Percentiles rank a stretch among this genome's conserved stretches.
These are phyloP conservation scores for Branchipolynoe longqiensis DNA, from an alignment of 2,888 invertebrate genomes.

Conservation along the genomic window DNA sequence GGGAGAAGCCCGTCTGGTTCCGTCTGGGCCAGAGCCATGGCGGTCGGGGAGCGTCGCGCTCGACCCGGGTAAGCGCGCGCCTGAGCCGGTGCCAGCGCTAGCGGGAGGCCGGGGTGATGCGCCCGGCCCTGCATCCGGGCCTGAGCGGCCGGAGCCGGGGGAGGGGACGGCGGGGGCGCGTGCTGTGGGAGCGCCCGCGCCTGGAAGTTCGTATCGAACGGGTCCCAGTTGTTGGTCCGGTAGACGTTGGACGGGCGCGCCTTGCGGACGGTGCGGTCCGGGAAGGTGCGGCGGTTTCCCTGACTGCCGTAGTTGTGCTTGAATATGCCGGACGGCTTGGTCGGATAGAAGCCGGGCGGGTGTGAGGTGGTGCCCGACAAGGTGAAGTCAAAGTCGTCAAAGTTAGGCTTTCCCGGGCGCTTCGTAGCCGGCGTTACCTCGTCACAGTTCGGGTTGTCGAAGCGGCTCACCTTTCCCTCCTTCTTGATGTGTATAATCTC, in stretches of 20 bases:
- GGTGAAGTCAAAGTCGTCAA: conserved; percentile 19
- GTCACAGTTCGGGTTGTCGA: conserved; percentile 19
- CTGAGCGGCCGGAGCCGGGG: background rate
- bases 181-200: background rate
- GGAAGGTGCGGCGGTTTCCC: conserved; percentile 23
- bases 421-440: background rate
- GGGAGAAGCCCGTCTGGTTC: too few relatives aligned
- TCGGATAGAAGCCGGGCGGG: conserved; percentile 37
- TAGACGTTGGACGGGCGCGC: conserved; percentile 15
- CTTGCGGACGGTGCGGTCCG: background rate
- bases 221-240: conserved; percentile 34
- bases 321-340: conserved; percentile 24
- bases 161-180: background rate
- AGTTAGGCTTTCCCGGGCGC: background rate
- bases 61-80: too few relatives aligned
- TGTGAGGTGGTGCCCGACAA: background rate
- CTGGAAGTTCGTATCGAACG: background rate
- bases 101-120: background rate
- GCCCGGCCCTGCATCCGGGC: background rate
- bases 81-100: background rate
- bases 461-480: background rate
- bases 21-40: background rate
- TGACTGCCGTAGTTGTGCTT: conserved; percentile 4
- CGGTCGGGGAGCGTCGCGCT: background rate
- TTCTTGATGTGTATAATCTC: conserved; percentile 24